phyloP scores from a whole-genome alignment of 2,113 vertebrate genomes.

The Sardina pilchardus region DNA sequence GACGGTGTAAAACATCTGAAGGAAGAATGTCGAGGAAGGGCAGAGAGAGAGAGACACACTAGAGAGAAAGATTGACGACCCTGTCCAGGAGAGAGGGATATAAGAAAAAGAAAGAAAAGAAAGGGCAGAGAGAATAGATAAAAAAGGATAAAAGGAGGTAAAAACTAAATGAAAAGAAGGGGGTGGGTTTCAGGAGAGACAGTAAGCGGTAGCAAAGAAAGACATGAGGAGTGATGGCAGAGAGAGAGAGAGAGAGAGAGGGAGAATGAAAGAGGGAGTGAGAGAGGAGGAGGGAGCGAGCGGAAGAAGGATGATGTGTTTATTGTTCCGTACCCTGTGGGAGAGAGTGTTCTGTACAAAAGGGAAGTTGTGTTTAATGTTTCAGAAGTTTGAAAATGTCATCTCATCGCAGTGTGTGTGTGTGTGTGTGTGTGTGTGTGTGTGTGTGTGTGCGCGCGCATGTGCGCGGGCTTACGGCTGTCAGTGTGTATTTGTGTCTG shows the following conservation, averaged over 20 bases:
- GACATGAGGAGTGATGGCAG: neutral
- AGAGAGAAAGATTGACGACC: neutral
- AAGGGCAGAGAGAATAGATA: neutral
- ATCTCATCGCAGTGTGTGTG: neutral
- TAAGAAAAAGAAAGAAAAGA: neutral
- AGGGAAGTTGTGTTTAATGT: conserved; percentile 2
- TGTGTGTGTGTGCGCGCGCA: neutral
- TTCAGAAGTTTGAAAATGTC: neutral
- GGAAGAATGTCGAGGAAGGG: neutral
- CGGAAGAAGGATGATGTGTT: neutral
- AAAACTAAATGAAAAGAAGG: neutral
- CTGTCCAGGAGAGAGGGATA: neutral
- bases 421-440: neutral
- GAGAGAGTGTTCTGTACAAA: neutral
- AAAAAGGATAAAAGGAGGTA: neutral
- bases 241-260: neutral
- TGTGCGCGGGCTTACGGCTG: neutral
- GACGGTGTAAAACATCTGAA: conserved; percentile 23
- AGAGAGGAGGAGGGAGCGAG: neutral
- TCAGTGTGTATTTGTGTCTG: neutral
- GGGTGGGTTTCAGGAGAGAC: neutral
- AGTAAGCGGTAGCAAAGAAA: neutral
- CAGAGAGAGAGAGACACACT: neutral
- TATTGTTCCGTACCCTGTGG: neutral
- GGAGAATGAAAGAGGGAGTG: neutral